Evolutionary conservation across 1,140 invertebrate genomes (phyloP).

Genomic region (Brachionus manjavacas): DNA sequence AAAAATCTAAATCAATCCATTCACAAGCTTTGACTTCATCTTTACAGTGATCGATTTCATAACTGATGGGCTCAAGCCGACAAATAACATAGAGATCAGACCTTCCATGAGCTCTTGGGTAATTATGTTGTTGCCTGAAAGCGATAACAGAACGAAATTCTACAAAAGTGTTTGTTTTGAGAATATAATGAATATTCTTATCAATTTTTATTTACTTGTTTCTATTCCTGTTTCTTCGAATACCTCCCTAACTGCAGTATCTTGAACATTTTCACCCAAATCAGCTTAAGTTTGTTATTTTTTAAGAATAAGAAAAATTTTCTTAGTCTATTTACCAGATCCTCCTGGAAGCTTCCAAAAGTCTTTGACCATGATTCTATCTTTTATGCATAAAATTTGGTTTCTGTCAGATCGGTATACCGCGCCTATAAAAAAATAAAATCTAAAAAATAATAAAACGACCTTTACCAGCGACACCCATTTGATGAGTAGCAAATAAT

Average conservation of each 20-base stretch:
- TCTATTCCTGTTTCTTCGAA: conserved; percentile 80
- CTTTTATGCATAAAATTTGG: conserved; percentile 31
- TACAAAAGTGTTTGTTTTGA: conserved; percentile 40
- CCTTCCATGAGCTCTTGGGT: conserved; percentile 67
- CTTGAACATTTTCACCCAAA: conserved; percentile 45
- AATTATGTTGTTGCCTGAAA: conserved; percentile 66
- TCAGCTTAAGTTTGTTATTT: not conserved
- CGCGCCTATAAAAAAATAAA: not conserved
- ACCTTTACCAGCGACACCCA: conserved; percentile 59
- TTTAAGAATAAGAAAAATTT: not conserved
- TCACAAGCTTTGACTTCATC: conserved; percentile 70
- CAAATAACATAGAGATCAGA: conserved; percentile 78
- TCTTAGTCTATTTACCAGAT: not conserved
- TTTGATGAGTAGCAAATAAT: conserved; percentile 71
- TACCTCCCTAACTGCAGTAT: conserved; percentile 77
- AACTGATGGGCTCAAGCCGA: conserved; percentile 65
- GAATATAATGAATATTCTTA: not conserved
- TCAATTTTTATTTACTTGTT: conserved; percentile 53
- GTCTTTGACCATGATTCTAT: conserved; percentile 18
- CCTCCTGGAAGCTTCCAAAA: conserved; percentile 24
- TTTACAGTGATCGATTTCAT: conserved; percentile 65
- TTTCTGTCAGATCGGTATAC: conserved; percentile 6
- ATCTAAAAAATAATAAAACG: not conserved
- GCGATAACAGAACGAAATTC: conserved; percentile 71
- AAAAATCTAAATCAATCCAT: conserved; percentile 65